These are phyloP conservation scores for Yponomeuta plumbellus DNA, from an alignment of 2,888 invertebrate genomes.

Conservation along the genomic window DNA sequence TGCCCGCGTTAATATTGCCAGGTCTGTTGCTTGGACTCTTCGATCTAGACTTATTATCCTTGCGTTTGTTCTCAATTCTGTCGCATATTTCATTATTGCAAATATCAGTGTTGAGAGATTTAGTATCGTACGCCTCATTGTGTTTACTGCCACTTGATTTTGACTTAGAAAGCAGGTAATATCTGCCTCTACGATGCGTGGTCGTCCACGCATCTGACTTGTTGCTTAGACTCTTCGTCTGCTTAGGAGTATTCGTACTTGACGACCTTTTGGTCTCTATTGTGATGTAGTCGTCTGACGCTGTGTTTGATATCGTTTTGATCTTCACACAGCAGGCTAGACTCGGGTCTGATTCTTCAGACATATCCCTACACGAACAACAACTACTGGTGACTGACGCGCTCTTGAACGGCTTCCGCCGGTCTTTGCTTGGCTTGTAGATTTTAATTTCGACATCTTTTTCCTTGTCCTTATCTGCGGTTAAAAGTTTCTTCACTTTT, in stretches of 20 bases:
- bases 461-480: background rate
- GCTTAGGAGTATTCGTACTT: background rate
- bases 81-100: background rate
- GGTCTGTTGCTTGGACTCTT: background rate
- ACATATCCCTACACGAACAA: background rate
- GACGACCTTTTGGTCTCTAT: background rate
- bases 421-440: background rate
- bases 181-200: background rate
- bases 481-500: background rate
- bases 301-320: background rate
- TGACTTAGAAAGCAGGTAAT: slow-evolving; percentile 3
- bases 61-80: background rate
- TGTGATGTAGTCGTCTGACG: background rate
- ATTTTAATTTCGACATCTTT: background rate
- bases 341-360: background rate
- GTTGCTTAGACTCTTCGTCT: background rate
- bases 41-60: background rate
- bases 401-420: background rate
- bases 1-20: background rate
- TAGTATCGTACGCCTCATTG: background rate
- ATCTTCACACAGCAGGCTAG: background rate
- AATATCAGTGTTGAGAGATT: background rate
- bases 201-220: background rate
- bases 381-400: background rate
- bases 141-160: background rate